phyloP scores from a whole-genome alignment of 2,797 vertebrate species.

The Pseudochirops corinnae region DNA sequence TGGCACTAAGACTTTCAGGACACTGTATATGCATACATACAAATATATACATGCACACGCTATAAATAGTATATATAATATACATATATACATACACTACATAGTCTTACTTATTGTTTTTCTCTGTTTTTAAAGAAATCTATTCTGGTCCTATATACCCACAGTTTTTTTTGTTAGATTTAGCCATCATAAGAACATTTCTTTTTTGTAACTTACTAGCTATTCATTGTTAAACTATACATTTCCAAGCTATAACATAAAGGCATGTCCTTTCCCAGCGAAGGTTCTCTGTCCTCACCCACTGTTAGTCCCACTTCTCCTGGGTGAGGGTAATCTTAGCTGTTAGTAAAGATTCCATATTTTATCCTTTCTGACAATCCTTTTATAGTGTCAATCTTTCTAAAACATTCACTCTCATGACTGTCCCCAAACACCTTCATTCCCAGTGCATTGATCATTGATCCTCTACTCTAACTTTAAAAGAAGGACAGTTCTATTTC shows the following conservation, averaged over 20 bases:
- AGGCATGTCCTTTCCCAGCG: constrained; percentile 55
- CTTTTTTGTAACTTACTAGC: constrained; percentile 20
- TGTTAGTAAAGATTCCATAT: constrained; percentile 48
- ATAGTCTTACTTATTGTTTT: background rate
- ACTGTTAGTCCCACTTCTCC: constrained; percentile 44
- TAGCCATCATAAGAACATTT: background rate
- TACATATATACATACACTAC: background rate
- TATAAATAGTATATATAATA: background rate
- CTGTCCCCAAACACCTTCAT: background rate
- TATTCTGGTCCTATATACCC: background rate
- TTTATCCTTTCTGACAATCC: constrained; percentile 60
- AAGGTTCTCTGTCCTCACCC: constrained; percentile 55
- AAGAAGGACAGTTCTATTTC: background rate
- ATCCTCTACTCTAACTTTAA: background rate
- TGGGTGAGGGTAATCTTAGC: constrained; percentile 48
- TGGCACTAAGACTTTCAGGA: background rate
- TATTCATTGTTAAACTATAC: constrained; percentile 58
- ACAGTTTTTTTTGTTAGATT: background rate
- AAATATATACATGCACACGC: background rate
- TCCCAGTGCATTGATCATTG: background rate
- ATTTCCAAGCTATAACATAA: constrained; percentile 24
- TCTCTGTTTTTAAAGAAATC: background rate
- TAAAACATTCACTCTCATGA: constrained; percentile 1
- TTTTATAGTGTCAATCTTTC: constrained; percentile 47
- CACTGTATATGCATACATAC: background rate